Evolutionary conservation across 2,113 vertebrate genomes (phyloP).

Genomic region (Tonatia bakeri): DNA sequence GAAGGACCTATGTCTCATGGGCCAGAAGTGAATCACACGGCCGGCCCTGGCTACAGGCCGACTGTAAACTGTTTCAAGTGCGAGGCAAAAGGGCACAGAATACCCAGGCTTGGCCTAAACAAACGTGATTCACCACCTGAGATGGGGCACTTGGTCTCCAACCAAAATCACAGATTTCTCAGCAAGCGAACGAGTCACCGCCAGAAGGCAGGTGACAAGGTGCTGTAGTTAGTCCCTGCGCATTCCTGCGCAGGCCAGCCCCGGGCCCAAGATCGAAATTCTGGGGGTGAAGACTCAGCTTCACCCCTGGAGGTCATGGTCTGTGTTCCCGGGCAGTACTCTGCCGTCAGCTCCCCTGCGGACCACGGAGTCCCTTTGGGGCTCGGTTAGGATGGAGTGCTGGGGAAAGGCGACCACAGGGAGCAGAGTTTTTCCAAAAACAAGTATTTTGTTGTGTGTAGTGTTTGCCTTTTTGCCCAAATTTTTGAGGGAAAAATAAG

Average conservation of each 20-base stretch:
- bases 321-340: too few species aligned
- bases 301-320: not conserved
- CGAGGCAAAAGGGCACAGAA: not conserved
- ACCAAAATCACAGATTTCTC: not conserved
- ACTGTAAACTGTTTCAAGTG: not conserved
- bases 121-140: not conserved
- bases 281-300: not conserved
- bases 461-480: too few species aligned
- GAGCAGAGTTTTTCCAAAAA: not conserved
- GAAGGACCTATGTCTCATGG: not conserved
- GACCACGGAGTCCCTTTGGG: not conserved
- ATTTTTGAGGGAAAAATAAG: too few species aligned
- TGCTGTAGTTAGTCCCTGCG: accelerated
- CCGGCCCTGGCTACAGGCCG: not conserved
- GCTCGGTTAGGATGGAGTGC: not conserved
- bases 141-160: not conserved
- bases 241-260: accelerated
- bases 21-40: not conserved
- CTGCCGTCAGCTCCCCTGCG: accelerated
- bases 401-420: not conserved
- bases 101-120: not conserved
- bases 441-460: too few species aligned
- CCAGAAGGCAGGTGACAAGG: not conserved
- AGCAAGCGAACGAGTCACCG: not conserved
- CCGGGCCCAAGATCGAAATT: accelerated